Evolutionary conservation across 2,113 vertebrate genomes (phyloP).

Genomic region (Phodopus roborovskii): DNA sequence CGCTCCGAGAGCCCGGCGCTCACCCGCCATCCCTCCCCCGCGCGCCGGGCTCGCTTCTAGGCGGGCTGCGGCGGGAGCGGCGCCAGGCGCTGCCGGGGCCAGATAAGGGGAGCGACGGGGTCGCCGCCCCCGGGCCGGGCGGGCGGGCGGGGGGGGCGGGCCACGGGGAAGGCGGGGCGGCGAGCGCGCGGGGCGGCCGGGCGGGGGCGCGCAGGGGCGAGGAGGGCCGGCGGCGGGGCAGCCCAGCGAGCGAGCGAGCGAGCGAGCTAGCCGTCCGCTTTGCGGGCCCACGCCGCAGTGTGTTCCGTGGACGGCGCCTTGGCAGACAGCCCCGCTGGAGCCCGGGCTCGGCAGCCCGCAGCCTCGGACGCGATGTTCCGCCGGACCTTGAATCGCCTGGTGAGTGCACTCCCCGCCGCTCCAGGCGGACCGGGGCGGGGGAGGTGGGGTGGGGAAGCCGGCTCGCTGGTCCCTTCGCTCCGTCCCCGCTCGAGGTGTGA

Average conservation of each 20-base stretch:
- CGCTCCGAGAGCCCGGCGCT: conserved; percentile 47
- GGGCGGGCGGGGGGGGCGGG: background rate
- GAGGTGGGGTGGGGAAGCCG: no score
- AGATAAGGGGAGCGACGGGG: conserved; percentile 29
- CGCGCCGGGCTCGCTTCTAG: background rate
- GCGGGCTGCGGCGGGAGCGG: conserved; percentile 3
- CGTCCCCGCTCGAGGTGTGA: no score
- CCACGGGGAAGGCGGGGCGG: background rate
- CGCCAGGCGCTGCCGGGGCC: background rate
- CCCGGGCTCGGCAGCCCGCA: conserved; percentile 47
- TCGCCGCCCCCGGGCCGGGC: background rate
- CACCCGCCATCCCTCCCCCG: conserved; percentile 46
- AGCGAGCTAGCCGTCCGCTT: conserved; percentile 28
- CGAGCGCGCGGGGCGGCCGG: background rate
- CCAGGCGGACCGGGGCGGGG: background rate
- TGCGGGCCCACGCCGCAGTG: conserved; percentile 74
- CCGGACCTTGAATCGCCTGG: conserved; percentile 78
- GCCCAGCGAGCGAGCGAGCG: conserved; percentile 15
- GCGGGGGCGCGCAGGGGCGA: background rate
- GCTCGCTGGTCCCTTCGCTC: background rate
- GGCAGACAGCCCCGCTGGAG: conserved; percentile 19
- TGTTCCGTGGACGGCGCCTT: conserved; percentile 70
- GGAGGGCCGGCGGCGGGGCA: background rate
- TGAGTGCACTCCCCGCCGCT: conserved; percentile 72
- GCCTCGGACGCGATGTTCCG: conserved; percentile 79